A percentile compares a stretch with the other conserved stretches of the same genome.
Evolutionary conservation across 1,140 invertebrate genomes (phyloP).

Genomic region (Rhopalosiphum maidis): DNA sequence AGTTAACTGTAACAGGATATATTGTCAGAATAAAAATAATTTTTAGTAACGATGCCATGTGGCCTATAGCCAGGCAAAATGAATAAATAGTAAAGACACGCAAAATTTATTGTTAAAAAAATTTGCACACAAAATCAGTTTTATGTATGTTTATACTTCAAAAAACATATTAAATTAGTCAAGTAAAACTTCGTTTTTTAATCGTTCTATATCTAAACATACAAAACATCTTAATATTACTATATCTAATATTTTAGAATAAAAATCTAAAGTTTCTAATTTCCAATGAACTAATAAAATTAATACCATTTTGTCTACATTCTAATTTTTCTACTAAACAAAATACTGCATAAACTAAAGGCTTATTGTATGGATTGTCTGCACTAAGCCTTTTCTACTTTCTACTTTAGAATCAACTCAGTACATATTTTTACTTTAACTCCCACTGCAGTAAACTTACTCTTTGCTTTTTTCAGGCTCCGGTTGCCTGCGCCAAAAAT

Average conservation of each 20-base stretch:
- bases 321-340: constrained; percentile 24
- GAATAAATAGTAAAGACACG: constrained; percentile 43
- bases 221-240: constrained; percentile 40
- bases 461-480: constrained; percentile 61
- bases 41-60: constrained; percentile 57
- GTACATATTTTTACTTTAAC: constrained; percentile 45
- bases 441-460: constrained; percentile 59
- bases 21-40: constrained; percentile 56
- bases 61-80: constrained; percentile 53
- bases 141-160: constrained; percentile 36
- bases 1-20: constrained; percentile 54
- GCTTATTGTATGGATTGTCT: constrained; percentile 24
- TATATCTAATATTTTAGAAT: constrained; percentile 3
- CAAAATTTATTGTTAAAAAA: constrained; percentile 51
- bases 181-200: constrained; percentile 1
- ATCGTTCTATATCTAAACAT: constrained; percentile 36
- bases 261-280: background rate
- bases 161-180: constrained; percentile 36
- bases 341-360: constrained; percentile 53
- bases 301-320: background rate
- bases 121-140: constrained; percentile 49
- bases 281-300: constrained; percentile 4
- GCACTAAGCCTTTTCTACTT: constrained; percentile 55
- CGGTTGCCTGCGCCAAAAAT: constrained; percentile 59
- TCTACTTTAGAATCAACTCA: constrained; percentile 48